Conservation (phyloP, 2,888 invertebrate species). For the Pediacus dermestoides region DNA sequence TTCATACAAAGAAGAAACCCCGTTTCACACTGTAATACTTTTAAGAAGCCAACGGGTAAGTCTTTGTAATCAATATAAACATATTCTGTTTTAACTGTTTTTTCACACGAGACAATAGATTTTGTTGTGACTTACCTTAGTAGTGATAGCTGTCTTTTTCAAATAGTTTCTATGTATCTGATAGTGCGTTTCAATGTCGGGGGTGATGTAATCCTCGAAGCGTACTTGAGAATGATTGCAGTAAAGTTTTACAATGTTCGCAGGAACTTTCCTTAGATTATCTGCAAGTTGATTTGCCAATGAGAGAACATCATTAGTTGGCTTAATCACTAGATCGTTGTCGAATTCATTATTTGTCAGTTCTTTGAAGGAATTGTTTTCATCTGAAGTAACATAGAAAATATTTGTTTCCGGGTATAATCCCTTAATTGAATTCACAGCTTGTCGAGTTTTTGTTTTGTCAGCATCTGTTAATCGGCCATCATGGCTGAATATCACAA, state of each 20-base stretch:
- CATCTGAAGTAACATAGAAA: constrained; percentile 51
- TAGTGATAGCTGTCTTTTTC: constrained; percentile 28
- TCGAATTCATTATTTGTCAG: constrained; percentile 30
- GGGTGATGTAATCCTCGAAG: constrained; percentile 60
- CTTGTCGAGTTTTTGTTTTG: constrained; percentile 45
- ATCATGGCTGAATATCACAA: constrained; percentile 51
- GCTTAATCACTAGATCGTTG: constrained; percentile 52
- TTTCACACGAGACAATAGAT: too few species aligned
- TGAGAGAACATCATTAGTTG: constrained; percentile 30
- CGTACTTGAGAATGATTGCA: constrained; percentile 43
- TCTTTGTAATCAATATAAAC: too few species aligned
- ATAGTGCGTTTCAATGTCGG: constrained; percentile 44
- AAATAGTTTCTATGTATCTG: constrained; percentile 48
- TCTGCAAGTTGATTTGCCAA: constrained; percentile 36
- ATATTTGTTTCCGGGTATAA: constrained; percentile 56
- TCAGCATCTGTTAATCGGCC: constrained; percentile 48
- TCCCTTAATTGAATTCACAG: constrained; percentile 51
- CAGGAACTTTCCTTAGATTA: constrained; percentile 38
- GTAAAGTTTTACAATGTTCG: constrained; percentile 40
- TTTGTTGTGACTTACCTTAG: constrained; percentile 32
- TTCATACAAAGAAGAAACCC: too few species aligned
- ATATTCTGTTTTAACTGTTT: too few species aligned
- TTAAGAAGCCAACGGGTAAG: background rate
- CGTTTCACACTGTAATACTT: background rate
- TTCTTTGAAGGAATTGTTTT: constrained; percentile 24